Percentiles rank a stretch among this genome's conserved stretches.
These are phyloP conservation scores for Sebastes trivittatus DNA, from an alignment of 2,797 vertebrate genomes.

Conservation along the genomic window DNA sequence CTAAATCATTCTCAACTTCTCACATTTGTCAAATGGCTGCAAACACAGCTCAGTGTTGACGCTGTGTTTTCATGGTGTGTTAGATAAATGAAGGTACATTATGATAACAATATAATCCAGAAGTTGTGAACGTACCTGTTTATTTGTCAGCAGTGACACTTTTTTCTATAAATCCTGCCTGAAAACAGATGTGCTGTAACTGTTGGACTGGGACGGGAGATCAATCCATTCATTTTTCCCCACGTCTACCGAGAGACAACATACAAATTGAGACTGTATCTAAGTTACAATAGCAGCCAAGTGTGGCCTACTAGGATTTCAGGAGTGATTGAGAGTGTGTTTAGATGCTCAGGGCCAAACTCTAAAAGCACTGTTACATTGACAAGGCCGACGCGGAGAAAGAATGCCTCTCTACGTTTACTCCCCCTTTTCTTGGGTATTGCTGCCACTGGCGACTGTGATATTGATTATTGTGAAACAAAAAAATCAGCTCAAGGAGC, in stretches of 20 bases:
- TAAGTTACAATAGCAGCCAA: constrained; percentile 83
- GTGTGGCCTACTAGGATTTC: constrained; percentile 84
- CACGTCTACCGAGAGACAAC: constrained; percentile 80
- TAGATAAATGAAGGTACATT: background rate
- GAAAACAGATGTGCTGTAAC: constrained; percentile 77
- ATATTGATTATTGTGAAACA: constrained; percentile 85
- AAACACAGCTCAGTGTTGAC: background rate
- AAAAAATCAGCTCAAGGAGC: constrained; percentile 83
- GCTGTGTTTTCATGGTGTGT: constrained; percentile 5
- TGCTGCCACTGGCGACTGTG: constrained; percentile 81
- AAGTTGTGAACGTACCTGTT: constrained; percentile 50
- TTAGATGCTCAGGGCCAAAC: constrained; percentile 88
- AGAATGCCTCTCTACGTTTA: constrained; percentile 76
- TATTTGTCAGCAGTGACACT: constrained; percentile 60
- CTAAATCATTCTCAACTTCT: background rate
- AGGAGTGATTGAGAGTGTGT: constrained; percentile 87
- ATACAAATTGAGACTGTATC: constrained; percentile 87
- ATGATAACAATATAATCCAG: constrained; percentile 35
- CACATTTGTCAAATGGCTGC: background rate
- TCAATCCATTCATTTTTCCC: constrained; percentile 83
- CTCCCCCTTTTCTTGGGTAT: constrained; percentile 73
- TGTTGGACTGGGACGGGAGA: constrained; percentile 72
- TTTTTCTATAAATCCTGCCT: constrained; percentile 68
- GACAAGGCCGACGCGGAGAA: constrained; percentile 85
- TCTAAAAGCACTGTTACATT: constrained; percentile 87